Evolutionary conservation across 2,888 invertebrate genomes (phyloP), one percentile per base, ranked within the genome.

Genomic region (Smittia aterrima): DNA sequence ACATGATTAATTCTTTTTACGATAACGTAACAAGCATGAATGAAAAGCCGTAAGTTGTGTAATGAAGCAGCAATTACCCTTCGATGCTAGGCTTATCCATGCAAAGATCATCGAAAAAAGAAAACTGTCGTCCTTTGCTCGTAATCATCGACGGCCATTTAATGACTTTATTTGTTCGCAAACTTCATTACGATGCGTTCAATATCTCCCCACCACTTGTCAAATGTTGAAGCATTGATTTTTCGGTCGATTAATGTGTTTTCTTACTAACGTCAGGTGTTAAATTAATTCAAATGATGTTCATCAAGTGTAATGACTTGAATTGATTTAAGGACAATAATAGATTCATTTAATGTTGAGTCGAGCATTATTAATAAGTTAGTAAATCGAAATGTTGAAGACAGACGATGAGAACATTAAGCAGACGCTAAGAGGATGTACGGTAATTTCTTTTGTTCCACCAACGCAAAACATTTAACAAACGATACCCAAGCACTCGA

Each of bases 61-160:
- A 64, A 64, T 64, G 64, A 64, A 25, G 64, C 27, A 25, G 22
- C 20, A 27, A 64, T 64, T 64, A 64, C 18, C 18, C 53, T 58
- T 27, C 16, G 64, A 1, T 1, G 11, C 25, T 24, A 6, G 47
- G 9, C 38, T 38, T 9, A 18, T 18, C n/a, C 22, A n/a, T 58
- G 1, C 22, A 58, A 18, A 7, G 18, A 3, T 58, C 58, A 58
- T 11, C 13, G 58, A 58, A 7, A 20, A 22, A 58, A 58, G 58
- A n/a, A 3, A 22, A 22, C 47, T 58, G 20, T 58, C 22, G 58
- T 58, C 58, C 1, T 18, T 22, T 58, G 18, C 22, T 58, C 58
- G 20, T 13, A 18, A 58, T 58, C 20, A 58, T 22, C n/a, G 58
- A 4, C 58, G 58, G n/a, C 58, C 2, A 22, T 20, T 58, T 58